Base-by-base conservation (phyloP, 2,888 invertebrate species). In the Oeneis ivallda region DNA sequence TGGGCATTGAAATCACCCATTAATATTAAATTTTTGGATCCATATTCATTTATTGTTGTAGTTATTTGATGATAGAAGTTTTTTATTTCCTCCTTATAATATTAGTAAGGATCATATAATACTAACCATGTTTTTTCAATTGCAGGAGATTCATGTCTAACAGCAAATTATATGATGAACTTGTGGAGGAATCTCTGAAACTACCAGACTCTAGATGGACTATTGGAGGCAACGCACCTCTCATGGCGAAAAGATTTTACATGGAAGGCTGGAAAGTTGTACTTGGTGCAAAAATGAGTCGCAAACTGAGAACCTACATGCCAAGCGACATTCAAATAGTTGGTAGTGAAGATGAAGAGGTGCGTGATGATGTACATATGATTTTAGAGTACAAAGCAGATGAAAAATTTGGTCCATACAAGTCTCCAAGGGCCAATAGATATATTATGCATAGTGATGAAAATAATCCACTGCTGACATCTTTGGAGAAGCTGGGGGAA, bases 401-500 rank as follows among this genome's bases (percentile, higher is more conserved):
- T 69, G 95, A 95, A 74, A 83, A 78, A n/a, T 97, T 96, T 95
- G 96, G 96, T 61, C 88, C 93, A 4, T 95, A 93, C 76, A 93
- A 89, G 75, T 94, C 95, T 37, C 95, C 96, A 0, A 91, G 97
- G 77, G 97, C 97, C 34, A 97, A 97, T 83, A 94, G 97, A 81
- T 96, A 95, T 73, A 97, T 97, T 65, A 86, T 97, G 71, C 97
- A 97, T 81, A 96, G 95, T 84, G 97, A 97, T 85, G 93, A 93
- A 65, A 95, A 95, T 75, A 97, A 97, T 88, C 96, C 97, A 0
- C 89, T 94, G 71, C 82, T 96, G 43, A 94, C 93, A 74, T 95
- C 96, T 0, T 85, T 96, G 70, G 95, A 96, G 78, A 93, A 93
- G 69, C 94, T 97, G 77, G 94, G 93, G 34, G 87, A 93, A 72